Conservation (phyloP, 2,888 invertebrate species). For the Tetragonula carbonaria region DNA sequence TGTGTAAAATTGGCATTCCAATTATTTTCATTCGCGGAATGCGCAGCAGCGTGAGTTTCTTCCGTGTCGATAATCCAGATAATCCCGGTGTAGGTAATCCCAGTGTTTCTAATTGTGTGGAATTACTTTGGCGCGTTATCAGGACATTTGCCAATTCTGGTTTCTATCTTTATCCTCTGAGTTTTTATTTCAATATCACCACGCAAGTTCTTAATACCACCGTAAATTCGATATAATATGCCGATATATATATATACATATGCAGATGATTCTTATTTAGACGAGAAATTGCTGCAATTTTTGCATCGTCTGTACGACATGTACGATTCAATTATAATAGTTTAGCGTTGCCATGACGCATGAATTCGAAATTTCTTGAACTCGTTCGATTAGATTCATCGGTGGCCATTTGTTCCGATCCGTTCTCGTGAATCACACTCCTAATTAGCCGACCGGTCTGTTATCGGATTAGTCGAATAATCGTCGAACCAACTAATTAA, state of each 20-base stretch:
- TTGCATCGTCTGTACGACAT: not conserved
- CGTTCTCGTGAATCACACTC: constrained; percentile 15
- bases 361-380: not conserved
- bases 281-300: not conserved
- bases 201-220: not conserved
- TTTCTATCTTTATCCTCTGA: not conserved
- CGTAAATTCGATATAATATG: not conserved
- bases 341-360: not conserved
- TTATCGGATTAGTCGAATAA: constrained; percentile 19
- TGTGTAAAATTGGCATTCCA: not conserved
- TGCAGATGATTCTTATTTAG: not conserved
- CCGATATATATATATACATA: not conserved
- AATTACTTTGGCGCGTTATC: not conserved
- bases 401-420: constrained; percentile 15
- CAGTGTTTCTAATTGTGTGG: not conserved
- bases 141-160: not conserved
- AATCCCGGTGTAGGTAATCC: not conserved
- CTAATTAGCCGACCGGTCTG: constrained; percentile 29
- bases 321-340: not conserved
- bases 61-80: not conserved
- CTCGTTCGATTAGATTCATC: constrained; percentile 17
- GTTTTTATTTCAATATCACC: too few species aligned
- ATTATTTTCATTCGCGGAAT: not conserved
- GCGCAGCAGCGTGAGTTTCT: not conserved
- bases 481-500: constrained; percentile 20